These are phyloP conservation scores for Cylas formicarius DNA, from an alignment of 1,140 invertebrate species.

Conservation along the genomic window DNA sequence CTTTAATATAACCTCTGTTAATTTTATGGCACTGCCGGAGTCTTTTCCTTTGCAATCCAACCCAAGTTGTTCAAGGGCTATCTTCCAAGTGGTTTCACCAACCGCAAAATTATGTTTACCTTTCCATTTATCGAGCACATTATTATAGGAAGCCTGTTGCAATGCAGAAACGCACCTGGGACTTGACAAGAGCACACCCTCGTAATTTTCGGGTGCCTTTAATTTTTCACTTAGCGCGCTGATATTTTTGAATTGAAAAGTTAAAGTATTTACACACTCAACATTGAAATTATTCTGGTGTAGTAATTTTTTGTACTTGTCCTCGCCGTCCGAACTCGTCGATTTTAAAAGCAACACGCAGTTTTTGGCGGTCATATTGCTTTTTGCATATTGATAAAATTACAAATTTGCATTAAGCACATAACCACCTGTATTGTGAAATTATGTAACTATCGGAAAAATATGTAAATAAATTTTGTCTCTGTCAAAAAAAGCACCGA, in stretches of 20 bases:
- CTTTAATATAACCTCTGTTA: conserved; percentile 40
- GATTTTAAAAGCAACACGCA: conserved; percentile 34
- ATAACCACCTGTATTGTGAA: too few species aligned
- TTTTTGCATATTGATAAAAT: too few species aligned
- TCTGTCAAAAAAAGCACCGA: too few species aligned
- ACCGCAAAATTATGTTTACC: conserved; percentile 43
- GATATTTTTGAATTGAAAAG: conserved; percentile 42
- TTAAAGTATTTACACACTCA: conserved; percentile 36
- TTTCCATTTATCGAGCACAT: conserved; percentile 33
- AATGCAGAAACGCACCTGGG: conserved; percentile 42
- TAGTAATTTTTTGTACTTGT: conserved; percentile 34
- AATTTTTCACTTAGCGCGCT: conserved; percentile 35
- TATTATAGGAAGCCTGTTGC: conserved; percentile 24
- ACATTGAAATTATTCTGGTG: conserved; percentile 28
- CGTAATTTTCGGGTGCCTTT: conserved; percentile 32
- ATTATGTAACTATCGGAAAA: too few species aligned
- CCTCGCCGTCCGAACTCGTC: conserved; percentile 22
- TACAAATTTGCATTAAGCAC: too few species aligned
- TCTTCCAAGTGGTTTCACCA: conserved; percentile 41
- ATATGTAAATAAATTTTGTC: too few species aligned
- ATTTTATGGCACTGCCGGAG: conserved; percentile 42
- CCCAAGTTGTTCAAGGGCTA: conserved; percentile 32
- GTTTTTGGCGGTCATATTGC: conserved; percentile 24
- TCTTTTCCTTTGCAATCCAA: conserved; percentile 38
- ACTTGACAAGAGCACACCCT: conserved; percentile 44